Evolutionary conservation across 2,888 invertebrate species (phyloP).

Genomic region (Tetramorium bicarinatum): DNA sequence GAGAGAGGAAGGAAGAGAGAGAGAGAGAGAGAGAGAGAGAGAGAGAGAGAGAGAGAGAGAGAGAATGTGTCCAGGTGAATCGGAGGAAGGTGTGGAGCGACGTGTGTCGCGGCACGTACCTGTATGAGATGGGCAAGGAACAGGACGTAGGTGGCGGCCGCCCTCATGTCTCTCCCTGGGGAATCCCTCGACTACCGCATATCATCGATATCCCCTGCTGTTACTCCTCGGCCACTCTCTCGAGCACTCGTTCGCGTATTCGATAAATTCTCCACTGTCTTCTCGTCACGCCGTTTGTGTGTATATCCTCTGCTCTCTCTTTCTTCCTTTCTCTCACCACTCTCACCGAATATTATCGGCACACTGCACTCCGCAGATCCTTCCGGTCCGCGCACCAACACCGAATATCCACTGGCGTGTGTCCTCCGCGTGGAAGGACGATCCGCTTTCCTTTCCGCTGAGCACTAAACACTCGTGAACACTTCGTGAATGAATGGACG

Average conservation of each 20-base stretch:
- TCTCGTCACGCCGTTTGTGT: not conserved
- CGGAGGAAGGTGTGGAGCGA: not conserved
- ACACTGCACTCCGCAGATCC: constrained; percentile 67
- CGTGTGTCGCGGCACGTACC: constrained; percentile 75
- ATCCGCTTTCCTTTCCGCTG: not conserved
- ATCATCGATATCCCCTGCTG: constrained; percentile 82
- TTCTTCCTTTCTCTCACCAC: constrained; percentile 31
- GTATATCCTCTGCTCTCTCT: constrained; percentile 42
- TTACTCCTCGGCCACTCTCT: constrained; percentile 60
- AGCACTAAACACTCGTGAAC: constrained; percentile 56
- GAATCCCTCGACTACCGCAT: constrained; percentile 85
- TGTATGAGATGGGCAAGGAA: constrained; percentile 86
- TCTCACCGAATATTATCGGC: constrained; percentile 45
- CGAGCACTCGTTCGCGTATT: constrained; percentile 17
- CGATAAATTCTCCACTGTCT: not conserved
- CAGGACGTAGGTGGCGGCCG: constrained; percentile 86
- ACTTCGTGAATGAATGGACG: constrained; percentile 27
- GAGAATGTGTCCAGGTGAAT: not conserved
- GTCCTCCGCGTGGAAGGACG: constrained; percentile 6
- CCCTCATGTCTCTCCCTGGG: constrained; percentile 86
- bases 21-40: too few relatives aligned
- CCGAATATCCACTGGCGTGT: constrained; percentile 64
- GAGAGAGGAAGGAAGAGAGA: not conserved
- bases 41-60: not conserved
- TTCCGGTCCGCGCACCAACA: constrained; percentile 73